Conservation (phyloP, 1,140 invertebrate genomes). For the Apolygus lucorum region DNA sequence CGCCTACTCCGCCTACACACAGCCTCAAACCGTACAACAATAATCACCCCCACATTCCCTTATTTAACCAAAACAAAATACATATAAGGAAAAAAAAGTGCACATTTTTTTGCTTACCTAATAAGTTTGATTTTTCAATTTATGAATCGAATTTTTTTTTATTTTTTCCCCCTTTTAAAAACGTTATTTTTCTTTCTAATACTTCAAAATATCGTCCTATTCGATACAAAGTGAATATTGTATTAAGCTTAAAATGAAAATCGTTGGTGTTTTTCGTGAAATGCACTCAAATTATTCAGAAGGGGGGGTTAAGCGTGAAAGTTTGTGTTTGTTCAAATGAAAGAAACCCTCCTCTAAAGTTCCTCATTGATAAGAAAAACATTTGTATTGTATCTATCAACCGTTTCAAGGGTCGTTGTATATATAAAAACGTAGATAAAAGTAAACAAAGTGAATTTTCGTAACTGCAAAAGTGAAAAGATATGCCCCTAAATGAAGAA, state of each 20-base stretch:
- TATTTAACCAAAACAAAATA: constrained; percentile 1
- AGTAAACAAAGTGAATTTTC: neutral
- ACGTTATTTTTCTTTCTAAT: too few species aligned
- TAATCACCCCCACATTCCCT: constrained; percentile 27
- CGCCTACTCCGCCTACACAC: constrained; percentile 31
- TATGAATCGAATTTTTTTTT: constrained; percentile 12
- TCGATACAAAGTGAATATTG: neutral
- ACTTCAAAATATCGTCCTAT: too few species aligned
- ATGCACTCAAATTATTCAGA: constrained; percentile 27
- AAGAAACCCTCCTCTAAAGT: constrained; percentile 9
- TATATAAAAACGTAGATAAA: constrained; percentile 22
- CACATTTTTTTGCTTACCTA: constrained; percentile 19
- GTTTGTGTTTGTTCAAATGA: constrained; percentile 7
- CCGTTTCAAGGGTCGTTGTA: constrained; percentile 28
- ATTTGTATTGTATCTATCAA: constrained; percentile 29
- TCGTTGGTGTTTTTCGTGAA: constrained; percentile 14
- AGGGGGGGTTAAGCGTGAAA: constrained; percentile 18
- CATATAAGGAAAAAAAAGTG: too few species aligned
- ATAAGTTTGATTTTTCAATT: constrained; percentile 12
- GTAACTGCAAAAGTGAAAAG: constrained; percentile 4
- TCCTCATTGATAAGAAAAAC: too few species aligned
- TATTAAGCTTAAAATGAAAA: neutral
- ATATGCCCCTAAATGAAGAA: constrained; percentile 5
- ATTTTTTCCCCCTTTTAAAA: neutral
- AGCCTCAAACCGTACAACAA: constrained; percentile 36